A percentile compares a stretch with the other conserved stretches of the same genome.
These are phyloP conservation scores for Morbakka virulenta DNA, from an alignment of 30 jellyfish, hydroid and myxozoan genomes.

Conservation along the genomic window DNA sequence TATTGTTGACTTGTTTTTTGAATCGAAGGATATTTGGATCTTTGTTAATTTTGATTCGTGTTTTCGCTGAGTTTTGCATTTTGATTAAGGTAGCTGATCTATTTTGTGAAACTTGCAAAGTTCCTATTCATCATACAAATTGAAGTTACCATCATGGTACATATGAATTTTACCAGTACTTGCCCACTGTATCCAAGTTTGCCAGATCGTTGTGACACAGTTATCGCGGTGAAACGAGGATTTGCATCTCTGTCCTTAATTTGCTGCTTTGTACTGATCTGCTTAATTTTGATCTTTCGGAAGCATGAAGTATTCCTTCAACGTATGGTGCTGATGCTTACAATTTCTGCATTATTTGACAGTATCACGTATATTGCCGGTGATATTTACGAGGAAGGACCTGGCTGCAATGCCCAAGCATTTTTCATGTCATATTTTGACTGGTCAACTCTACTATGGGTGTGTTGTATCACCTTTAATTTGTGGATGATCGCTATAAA, in stretches of 20 bases:
- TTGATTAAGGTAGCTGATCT: too few species aligned
- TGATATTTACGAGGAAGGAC: slow-evolving; percentile 72
- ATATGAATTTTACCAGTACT: slow-evolving; percentile 32
- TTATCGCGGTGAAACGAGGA: slow-evolving; percentile 47
- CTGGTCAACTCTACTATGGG: slow-evolving; percentile 95
- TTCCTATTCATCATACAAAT: too few species aligned
- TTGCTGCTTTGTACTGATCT: slow-evolving; percentile 68
- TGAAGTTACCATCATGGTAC: too few species aligned
- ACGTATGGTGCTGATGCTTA: slow-evolving; percentile 69
- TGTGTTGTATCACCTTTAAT: slow-evolving; percentile 70
- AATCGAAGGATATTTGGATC: too few species aligned
- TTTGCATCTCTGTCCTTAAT: slow-evolving; percentile 75
- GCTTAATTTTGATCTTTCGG: slow-evolving; percentile 78
- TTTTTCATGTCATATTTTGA: slow-evolving; percentile 86
- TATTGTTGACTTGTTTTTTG: too few species aligned
- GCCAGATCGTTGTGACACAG: slow-evolving; percentile 64
- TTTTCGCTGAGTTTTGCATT: too few species aligned
- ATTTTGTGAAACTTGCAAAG: too few species aligned
- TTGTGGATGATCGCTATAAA: slow-evolving; percentile 55
- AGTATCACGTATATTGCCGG: slow-evolving; percentile 80
- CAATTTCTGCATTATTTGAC: slow-evolving; percentile 83
- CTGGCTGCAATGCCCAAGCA: slow-evolving; percentile 83
- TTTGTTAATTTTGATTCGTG: too few species aligned
- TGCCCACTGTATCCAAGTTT: slow-evolving; percentile 80
- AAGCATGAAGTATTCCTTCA: slow-evolving; percentile 69